Evolutionary conservation across 2,113 vertebrate genomes (phyloP).

Genomic region (Hippopotamus amphibius): DNA sequence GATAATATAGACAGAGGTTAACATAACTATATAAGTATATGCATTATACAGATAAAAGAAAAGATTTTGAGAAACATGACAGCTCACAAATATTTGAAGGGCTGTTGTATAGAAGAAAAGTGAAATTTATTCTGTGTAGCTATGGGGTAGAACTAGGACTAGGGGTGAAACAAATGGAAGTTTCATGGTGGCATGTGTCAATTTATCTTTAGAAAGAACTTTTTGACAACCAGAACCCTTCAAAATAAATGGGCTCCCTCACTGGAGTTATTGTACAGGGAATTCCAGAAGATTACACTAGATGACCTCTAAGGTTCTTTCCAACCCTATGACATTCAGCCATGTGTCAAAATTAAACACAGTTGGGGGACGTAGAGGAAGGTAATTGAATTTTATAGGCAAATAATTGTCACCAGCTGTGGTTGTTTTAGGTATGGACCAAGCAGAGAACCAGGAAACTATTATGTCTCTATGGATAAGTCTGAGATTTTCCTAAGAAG

Average conservation of each 20-base stretch:
- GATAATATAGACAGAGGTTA: neutral
- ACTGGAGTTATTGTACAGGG: neutral
- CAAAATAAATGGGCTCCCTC: neutral
- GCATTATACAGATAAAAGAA: constrained; percentile 8
- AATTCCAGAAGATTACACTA: constrained; percentile 3
- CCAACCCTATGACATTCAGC: neutral
- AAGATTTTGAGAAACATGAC: neutral
- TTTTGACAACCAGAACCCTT: constrained; percentile 18
- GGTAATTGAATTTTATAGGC: constrained; percentile 13
- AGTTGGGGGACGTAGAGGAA: neutral
- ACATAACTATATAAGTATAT: neutral
- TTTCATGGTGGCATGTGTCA: neutral
- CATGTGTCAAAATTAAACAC: neutral
- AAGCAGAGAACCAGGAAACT: neutral
- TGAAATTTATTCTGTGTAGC: neutral
- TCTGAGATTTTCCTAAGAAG: constrained; percentile 15
- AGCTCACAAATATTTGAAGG: constrained; percentile 43
- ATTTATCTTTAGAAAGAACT: constrained; percentile 1
- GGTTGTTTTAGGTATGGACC: neutral
- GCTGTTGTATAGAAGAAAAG: neutral
- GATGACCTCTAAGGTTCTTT: constrained; percentile 21
- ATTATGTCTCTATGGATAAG: neutral
- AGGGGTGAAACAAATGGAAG: neutral
- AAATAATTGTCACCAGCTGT: constrained; percentile 1
- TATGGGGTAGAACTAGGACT: neutral